Evolutionary conservation across 2,797 vertebrate species (phyloP), one percentile per base, ranked within the genome.

Genomic region (Cuculus canorus): DNA sequence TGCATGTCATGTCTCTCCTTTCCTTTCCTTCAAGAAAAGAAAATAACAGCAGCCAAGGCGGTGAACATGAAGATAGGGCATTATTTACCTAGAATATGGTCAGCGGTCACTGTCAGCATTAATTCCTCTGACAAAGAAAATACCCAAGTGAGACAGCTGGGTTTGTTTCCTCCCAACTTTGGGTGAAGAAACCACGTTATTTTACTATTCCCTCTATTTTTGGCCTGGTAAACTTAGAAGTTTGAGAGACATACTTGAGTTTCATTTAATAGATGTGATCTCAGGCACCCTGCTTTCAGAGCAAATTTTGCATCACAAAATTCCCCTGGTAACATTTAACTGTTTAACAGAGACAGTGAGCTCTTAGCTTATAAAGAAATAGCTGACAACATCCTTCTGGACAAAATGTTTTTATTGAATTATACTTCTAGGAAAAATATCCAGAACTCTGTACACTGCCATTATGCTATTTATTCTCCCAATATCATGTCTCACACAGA

Each of bases 1-100:
- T 3, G 0, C 15, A 25, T 7, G 6, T 28, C 25, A 13, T 37
- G 16, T 45, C 37, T 45, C 65, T 72, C 2, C 6, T 72, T 37
- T 47, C 10, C 19, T 50, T 82, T 91, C 50, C 65, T 65, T 88
- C 33, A 66, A 89, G 63, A 47, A n/a, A 81, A 75, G 27, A 64
- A 72, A 83, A 21, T 32, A 19, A 53, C 13, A 54, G 30, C 17
- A 70, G 27, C 35, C 25, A 77, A 66, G 28, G 45, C 41, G 32
- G 18, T 69, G 78, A 75, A 81, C 30, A 15, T 33, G 32, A 82
- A 72, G 17, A 76, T 6, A 8, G 10, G 13, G 4, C 17, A 56
- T 64, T 80, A 52, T 60, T 73, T 79, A 43, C 33, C 53, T 19
- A 52, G 32, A 47, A 13, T 33, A 45, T 41, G 23, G 56, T 69